Base-by-base conservation (phyloP, 2,113 vertebrate genomes). In the Alligator sinensis region DNA sequence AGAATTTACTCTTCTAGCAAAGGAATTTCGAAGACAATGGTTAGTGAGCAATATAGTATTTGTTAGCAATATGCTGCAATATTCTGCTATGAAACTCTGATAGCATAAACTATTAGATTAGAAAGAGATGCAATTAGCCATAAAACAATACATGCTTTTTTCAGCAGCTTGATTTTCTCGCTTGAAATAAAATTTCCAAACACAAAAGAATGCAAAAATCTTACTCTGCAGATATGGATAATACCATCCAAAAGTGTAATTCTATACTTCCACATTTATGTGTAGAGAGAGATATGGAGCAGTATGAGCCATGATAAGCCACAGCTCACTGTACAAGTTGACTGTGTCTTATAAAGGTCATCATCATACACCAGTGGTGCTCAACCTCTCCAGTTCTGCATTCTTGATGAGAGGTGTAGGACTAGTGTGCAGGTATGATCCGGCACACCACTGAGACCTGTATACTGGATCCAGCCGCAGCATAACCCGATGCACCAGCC, bases 131-230 rank as follows among this genome's bases (percentile, higher is more conserved):
- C 66, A 74, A 25, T 38, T 25, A 47, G 34, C 88, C 88, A 17
- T 47, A 88, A 87, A 95, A 83, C 76, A 34, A 76, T 82, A 62
- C 27, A 90, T 80, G 30, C 57, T 91, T 85, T 96, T 88, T 74
- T 59, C 34, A 75, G 11, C 70, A 80, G 4, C 79, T 4, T 68
- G 55, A 74, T 55, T 92, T 91, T 89, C 87, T 87, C 61, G 63
- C 16, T 77, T 76, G 64, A 87, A 30, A 2, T 60, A 85, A 62
- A 21, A 54, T 62, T 80, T 78, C 19, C 62, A 77, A 1, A 3
- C 59, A 27, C 55, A 84, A 66, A 25, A 92, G 27, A 90, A 47
- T 27, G 18, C 68, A 79, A 81, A 47, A 87, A 74, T 70, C 63
- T 61, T 86, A 11, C 70, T 87, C n/a, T 14, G 81, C 5, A 61